These are phyloP conservation scores for Metalampra italica DNA, from an alignment of 2,888 invertebrate genomes.

Conservation along the genomic window DNA sequence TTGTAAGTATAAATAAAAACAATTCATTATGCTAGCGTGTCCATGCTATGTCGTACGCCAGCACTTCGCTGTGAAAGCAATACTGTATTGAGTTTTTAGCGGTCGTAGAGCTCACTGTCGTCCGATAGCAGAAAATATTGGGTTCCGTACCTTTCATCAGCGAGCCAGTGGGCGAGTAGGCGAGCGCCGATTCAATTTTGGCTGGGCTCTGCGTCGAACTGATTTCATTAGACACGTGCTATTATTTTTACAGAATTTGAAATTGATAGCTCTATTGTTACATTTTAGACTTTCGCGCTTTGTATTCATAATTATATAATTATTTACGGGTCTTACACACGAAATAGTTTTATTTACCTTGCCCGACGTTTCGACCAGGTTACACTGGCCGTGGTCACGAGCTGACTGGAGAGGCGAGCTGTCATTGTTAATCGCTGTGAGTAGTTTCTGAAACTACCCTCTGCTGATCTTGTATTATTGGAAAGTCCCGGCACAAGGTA, in stretches of 20 bases:
- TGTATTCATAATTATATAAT: no score
- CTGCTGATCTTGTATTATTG: no score
- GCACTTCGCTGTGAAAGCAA: constrained; percentile 75
- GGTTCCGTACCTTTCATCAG: constrained; percentile 45
- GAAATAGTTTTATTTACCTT: no score
- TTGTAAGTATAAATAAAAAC: no score
- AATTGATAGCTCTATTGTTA: not conserved
- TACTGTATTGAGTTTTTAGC: constrained; percentile 77
- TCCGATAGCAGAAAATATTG: constrained; percentile 65
- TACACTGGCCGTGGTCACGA: no score
- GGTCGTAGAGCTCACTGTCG: constrained; percentile 57
- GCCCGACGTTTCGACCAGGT: no score
- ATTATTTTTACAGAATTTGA: constrained; percentile 19
- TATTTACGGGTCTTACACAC: no score
- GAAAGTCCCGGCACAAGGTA: no score
- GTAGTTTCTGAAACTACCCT: no score
- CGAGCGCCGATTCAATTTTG: constrained; percentile 53
- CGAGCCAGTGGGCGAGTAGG: constrained; percentile 26
- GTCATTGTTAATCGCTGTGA: no score
- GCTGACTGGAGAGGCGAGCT: no score
- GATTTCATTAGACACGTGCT: constrained; percentile 10
- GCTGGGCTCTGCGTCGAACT: constrained; percentile 28
- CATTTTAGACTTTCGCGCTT: no score
- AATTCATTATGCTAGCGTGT: constrained; percentile 12
- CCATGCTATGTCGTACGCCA: constrained; percentile 29